Conservation (phyloP, 1,140 invertebrate genomes). For the Saxidomus purpurata region DNA sequence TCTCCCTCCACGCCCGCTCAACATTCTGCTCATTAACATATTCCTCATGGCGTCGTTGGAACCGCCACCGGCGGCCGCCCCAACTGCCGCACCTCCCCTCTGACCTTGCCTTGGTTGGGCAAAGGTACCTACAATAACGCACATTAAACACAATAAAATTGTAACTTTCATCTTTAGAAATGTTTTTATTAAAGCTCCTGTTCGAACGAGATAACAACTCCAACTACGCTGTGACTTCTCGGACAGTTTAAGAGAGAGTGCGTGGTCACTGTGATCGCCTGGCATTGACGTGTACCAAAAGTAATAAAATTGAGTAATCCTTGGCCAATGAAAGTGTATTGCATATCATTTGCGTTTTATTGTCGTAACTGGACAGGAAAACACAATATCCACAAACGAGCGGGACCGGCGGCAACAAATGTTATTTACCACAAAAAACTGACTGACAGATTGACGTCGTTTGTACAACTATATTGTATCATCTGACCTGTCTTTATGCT, state of each 20-base stretch:
- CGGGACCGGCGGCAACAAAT: neutral
- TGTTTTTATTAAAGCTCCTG: neutral
- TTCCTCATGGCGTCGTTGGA: neutral
- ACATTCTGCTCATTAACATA: conserved; percentile 28
- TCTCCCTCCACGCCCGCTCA: neutral
- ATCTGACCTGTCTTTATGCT: neutral
- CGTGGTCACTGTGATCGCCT: neutral
- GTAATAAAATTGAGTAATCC: neutral
- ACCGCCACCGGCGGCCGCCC: neutral
- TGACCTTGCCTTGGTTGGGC: neutral
- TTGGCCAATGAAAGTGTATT: neutral
- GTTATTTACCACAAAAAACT: neutral
- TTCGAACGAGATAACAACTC: neutral
- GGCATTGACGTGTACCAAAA: neutral
- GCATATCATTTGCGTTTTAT: conserved; percentile 1
- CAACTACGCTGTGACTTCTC: conserved; percentile 6
- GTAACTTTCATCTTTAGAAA: neutral
- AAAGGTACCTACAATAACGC: neutral
- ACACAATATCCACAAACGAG: neutral
- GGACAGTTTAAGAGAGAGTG: neutral
- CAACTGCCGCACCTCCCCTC: neutral
- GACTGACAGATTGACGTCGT: neutral
- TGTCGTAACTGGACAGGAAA: neutral
- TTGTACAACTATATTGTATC: neutral
- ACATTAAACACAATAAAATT: conserved; percentile 19